Evolutionary conservation across 2,113 vertebrate genomes (phyloP), one percentile per base, ranked within the genome.

Genomic region (Labrus mixtus): DNA sequence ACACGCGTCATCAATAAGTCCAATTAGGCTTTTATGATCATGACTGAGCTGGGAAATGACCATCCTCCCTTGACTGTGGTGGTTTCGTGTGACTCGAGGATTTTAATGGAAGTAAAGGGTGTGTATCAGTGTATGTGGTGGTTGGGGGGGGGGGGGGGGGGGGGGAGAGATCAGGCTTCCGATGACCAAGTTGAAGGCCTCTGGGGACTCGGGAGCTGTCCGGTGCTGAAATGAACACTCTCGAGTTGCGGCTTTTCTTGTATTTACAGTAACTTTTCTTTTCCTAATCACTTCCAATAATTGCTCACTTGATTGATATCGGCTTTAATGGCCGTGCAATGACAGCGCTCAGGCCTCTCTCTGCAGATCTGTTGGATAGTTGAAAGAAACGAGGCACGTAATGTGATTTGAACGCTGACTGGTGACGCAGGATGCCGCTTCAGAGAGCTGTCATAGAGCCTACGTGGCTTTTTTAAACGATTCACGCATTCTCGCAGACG

Each of bases 131-230:
- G 6, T 33, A 6, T 33, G 29, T 33, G 29, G 2, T 2, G 3
- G 29, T 5, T 2, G 3, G 29, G 2, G 29, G 3, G 29, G 2
- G 2, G 2, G 29, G 29, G 1, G 29, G 29, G 0, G 1, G 29
- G 19, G 25, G 10, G 41, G n/a, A 15, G n/a, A 15, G 36, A 46
- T 71, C 45, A n/a, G 46, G 68, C 60, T 63, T 84, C 80, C 76
- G 60, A 22, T 64, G 51, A 36, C 50, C 48, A 65, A 72, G 59
- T 72, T 66, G 51, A 68, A 85, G 86, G 82, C 73, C 87, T 65
- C 85, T 10, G 36, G 81, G 86, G 86, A 87, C 58, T 63, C 46
- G 0, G 83, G 88, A 88, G 88, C 87, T 89, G 84, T 87, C 90
- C 89, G 17, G 85, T 81, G 70, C 88, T 91, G 87, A 91, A 90